phyloP scores from a whole-genome alignment of 2,797 vertebrate species.

The Denticeps clupeoides region DNA sequence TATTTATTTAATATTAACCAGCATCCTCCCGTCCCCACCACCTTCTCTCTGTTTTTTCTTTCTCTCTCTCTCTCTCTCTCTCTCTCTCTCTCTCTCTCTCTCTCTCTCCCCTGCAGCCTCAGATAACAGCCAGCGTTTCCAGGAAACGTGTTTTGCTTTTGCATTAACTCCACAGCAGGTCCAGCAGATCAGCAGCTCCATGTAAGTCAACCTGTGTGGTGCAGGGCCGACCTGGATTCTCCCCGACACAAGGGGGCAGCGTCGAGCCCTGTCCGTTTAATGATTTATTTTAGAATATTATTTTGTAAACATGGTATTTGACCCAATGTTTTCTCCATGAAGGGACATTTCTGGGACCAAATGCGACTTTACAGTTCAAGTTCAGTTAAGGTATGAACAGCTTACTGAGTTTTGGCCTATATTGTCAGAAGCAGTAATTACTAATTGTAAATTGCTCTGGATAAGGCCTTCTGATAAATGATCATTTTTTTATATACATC shows the following conservation, averaged over 20 bases:
- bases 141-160: conserved; percentile 97
- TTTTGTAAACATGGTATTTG: neutral
- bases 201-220: no score
- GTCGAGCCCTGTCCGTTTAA: no score
- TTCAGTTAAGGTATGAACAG: conserved; percentile 78
- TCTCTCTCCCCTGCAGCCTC: conserved; percentile 63
- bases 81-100: conserved; percentile 2
- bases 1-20: conserved; percentile 19
- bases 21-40: neutral
- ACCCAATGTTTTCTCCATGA: conserved; percentile 6
- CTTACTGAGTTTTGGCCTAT: no score
- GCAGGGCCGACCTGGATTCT: no score
- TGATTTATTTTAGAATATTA: no score
- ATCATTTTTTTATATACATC: neutral
- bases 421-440: no score
- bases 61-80: neutral
- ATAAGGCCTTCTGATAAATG: no score
- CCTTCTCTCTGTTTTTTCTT: neutral
- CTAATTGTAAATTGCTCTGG: no score
- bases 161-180: conserved; percentile 97
- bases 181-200: conserved; percentile 97
- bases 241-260: no score
- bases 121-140: conserved; percentile 96
- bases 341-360: conserved; percentile 99
- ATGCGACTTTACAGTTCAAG: conserved; percentile 98